Conservation (phyloP, 2,797 vertebrate species). For the Anguilla pacifica region DNA sequence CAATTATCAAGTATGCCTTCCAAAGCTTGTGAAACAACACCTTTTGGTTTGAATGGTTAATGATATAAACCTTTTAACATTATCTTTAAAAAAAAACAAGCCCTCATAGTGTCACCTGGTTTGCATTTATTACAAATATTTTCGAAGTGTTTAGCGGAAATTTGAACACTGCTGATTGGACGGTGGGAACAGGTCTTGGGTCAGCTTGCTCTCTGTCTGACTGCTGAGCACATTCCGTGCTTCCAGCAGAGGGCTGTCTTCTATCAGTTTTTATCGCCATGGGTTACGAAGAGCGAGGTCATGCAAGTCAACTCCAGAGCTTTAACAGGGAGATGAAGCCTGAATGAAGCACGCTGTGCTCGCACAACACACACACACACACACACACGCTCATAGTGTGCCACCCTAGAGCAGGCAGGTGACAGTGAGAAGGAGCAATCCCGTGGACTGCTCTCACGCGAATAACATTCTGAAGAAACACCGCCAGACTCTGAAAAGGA, state of each 20-base stretch:
- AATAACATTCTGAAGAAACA: background rate
- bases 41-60: slow-evolving; percentile 38
- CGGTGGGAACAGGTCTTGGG: background rate
- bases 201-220: slow-evolving; percentile 5
- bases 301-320: slow-evolving; percentile 1
- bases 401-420: background rate
- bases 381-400: background rate
- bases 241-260: slow-evolving; percentile 57
- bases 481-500: background rate
- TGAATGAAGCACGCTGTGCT: background rate
- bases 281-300: slow-evolving; percentile 28
- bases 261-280: slow-evolving; percentile 51
- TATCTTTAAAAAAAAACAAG: slow-evolving; percentile 28
- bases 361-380: background rate
- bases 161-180: background rate
- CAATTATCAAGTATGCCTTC: slow-evolving; percentile 27
- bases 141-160: background rate
- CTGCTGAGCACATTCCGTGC: background rate
- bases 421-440: background rate
- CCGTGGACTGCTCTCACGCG: background rate
- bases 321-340: slow-evolving; percentile 12
- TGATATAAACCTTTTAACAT: background rate
- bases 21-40: slow-evolving; percentile 33
- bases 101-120: slow-evolving; percentile 30
- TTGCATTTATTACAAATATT: slow-evolving; percentile 32